These are phyloP conservation scores for Stenodera caucasica DNA, from an alignment of 2,888 invertebrate genomes.

Conservation along the genomic window DNA sequence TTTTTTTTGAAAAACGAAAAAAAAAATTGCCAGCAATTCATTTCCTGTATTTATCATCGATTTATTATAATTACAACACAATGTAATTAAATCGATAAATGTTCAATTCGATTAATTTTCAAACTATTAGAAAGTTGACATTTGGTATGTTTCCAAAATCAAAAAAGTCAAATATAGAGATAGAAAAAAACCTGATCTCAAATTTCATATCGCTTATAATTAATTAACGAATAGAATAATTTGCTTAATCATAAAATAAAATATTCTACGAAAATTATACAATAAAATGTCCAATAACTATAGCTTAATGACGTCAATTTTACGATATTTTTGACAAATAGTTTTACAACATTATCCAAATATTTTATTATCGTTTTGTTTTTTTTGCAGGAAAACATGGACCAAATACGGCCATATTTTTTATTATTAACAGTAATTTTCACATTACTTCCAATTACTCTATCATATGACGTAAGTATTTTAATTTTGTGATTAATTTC, in stretches of 20 bases:
- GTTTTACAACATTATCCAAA: not conserved
- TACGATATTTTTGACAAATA: not conserved
- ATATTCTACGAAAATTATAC: not conserved
- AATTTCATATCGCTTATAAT: too few species aligned
- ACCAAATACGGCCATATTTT: not conserved
- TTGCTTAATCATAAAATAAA: not conserved
- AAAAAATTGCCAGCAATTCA: not conserved
- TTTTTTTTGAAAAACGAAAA: not conserved
- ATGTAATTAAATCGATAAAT: not conserved
- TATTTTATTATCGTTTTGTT: not conserved
- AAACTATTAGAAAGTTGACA: slow-evolving; percentile 2
- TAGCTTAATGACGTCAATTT: not conserved
- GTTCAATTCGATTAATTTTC: not conserved
- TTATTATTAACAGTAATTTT: not conserved
- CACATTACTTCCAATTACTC: not conserved
- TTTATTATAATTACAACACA: not conserved
- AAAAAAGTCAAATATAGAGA: not conserved
- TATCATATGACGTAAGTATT: not conserved
- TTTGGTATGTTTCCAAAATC: not conserved
- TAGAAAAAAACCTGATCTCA: not conserved
- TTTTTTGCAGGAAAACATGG: not conserved
- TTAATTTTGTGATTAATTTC: not conserved
- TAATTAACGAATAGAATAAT: too few species aligned
- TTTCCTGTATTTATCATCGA: not conserved
- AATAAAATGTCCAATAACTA: not conserved